phyloP scores from a whole-genome alignment of 1,140 invertebrate species.

The Ceratina japonica region DNA sequence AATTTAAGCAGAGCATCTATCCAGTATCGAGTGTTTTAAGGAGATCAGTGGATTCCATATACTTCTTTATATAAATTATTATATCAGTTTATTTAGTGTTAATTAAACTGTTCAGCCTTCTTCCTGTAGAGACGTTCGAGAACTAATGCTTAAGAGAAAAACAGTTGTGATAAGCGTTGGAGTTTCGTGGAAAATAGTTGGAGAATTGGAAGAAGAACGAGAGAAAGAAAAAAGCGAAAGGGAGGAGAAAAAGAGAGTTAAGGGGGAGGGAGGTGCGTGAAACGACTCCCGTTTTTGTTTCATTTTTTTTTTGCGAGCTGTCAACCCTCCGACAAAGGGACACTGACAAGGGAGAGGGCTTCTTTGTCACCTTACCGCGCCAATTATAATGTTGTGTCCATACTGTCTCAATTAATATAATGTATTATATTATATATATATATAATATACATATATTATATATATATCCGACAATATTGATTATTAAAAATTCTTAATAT shows the following conservation, averaged over 20 bases:
- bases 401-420: slow-evolving; percentile 76
- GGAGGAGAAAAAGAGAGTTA: neutral
- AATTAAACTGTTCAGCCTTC: neutral
- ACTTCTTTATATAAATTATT: too few species aligned
- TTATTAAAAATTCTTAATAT: slow-evolving; percentile 79
- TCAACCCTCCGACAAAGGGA: slow-evolving; percentile 46
- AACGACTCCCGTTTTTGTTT: neutral
- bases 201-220: slow-evolving; percentile 8
- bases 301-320: neutral
- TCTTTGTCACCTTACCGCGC: slow-evolving; percentile 70
- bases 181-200: too few species aligned
- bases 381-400: slow-evolving; percentile 77
- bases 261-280: slow-evolving; percentile 1
- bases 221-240: slow-evolving; percentile 30
- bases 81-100: too few species aligned
- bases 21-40: too few species aligned
- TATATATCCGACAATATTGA: slow-evolving; percentile 79
- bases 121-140: slow-evolving; percentile 8
- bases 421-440: slow-evolving; percentile 53
- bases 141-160: slow-evolving; percentile 38
- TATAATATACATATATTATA: slow-evolving; percentile 51
- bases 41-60: too few species aligned
- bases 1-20: too few species aligned
- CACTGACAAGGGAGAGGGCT: slow-evolving; percentile 41
- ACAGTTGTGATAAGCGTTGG: slow-evolving; percentile 40